Conservation (phyloP, 1,140 invertebrate genomes). For the Harlomillsia oculata region DNA sequence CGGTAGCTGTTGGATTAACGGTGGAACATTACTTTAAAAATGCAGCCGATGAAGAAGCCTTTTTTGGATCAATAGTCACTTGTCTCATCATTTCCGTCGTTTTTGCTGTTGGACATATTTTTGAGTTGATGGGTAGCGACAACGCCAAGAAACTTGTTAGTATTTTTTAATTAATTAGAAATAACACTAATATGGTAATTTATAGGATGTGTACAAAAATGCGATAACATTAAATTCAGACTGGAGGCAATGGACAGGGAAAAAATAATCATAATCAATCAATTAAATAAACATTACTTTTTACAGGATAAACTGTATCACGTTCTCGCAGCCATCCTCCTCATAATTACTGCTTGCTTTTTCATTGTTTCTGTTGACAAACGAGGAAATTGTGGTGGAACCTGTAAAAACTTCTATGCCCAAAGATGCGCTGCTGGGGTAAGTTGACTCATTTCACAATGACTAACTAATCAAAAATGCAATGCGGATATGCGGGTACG, state of each 20-base stretch:
- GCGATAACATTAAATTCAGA: no score
- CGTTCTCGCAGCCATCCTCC: background rate
- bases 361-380: constrained; percentile 8
- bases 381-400: background rate
- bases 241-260: no score
- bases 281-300: background rate
- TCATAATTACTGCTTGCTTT: constrained; percentile 6
- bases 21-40: constrained; percentile 1
- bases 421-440: constrained; percentile 4
- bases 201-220: no score
- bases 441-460: background rate
- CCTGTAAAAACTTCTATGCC: background rate
- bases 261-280: no score
- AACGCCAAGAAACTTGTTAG: constrained; percentile 10
- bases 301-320: constrained; percentile 2
- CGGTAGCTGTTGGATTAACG: background rate
- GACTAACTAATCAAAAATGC: background rate
- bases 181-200: no score
- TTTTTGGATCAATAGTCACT: constrained; percentile 5
- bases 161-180: background rate
- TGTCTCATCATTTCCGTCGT: constrained; percentile 3
- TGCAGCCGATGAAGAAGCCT: background rate
- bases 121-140: constrained; percentile 1
- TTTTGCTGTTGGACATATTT: background rate
- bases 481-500: background rate